Evolutionary conservation across 2,888 invertebrate genomes (phyloP), one percentile per base, ranked within the genome.

Genomic region (Caprella mutica): DNA sequence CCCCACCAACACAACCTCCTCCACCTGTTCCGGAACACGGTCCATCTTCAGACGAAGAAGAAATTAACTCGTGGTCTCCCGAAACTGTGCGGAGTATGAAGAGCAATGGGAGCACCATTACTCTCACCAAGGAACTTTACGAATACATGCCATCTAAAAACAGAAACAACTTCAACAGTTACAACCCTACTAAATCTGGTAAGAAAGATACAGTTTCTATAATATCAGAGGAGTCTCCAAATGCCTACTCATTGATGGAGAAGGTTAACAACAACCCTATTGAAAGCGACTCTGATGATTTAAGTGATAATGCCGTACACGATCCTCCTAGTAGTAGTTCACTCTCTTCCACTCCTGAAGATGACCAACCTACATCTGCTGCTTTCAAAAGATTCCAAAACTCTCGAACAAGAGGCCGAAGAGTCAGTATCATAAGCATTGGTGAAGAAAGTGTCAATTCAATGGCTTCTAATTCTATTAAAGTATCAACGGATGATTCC

Each of bases 291-390:
- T 55, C 63, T 3, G 63, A 63, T 43, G 63, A 63, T 27, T 48
- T 63, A n/a, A 63, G 63, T 43, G 63, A 63, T 48, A 63, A 63
- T 52, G 63, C 63, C 12, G 55, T 63, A 33, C 42, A 63, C 30
- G 44, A 12, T 29, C 43, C 33, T 8, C 21, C 38, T 2, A 56
- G 59, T 56, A 35, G 55, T 3, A 24, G n/a, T 29, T 46, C 56
- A 35, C 29, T 44, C 14, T 27, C 39, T 3, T 5, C n/a, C n/a
- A 17, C 30, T 46, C n/a, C 8, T 29, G 33, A 46, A 14, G 29
- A 30, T 1, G 35, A 35, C 12, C n/a, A n/a, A n/a, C n/a, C n/a
- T n/a, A n/a, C n/a, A n/a, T 17, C 52, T 35, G 38, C 30, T 27
- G 29, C 26, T 3, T 39, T 33, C 23, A 44, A 26, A 17, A 6